Evolutionary conservation across 2,797 vertebrate species (phyloP), one percentile per base, ranked within the genome.

Genomic region (Chelon auratus): DNA sequence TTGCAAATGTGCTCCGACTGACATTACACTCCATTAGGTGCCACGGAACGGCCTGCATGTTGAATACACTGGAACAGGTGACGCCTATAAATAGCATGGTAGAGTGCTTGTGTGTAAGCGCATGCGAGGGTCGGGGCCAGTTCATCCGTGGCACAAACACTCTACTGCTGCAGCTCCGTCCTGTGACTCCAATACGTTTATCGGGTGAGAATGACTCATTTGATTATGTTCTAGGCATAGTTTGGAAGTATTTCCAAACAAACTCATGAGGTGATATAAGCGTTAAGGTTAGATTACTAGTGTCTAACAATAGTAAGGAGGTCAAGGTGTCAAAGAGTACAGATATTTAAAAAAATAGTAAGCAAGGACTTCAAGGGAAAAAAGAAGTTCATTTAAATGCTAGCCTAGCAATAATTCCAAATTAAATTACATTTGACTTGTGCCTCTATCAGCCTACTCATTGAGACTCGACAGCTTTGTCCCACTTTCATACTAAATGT

Each of bases 11-110:
- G 59, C n/a, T n/a, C 36, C 39, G 56, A 61, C 64, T 9, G 60
- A 62, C 69, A 43, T 78, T 71, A 55, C 72, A 40, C 63, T 71
- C 57, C 67, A 67, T 64, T 78, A 80, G 51, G n/a, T 62, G 78
- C 55, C 55, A 67, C 58, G 43, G 18, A 75, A 52, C 26, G 48
- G 70, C 52, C 66, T 63, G 75, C 73, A 50, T 75, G 68, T 52
- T 68, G 72, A 80, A 75, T 43, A 73, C 72, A 58, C 91, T 91
- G 92, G 72, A 93, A 93, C 94, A 97, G 96, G 95, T 97, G 96
- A 95, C 81, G 43, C 83, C 95, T 95, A 96, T 95, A 96, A 95
- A 96, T 97, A 96, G 93, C 89, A 73, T 4, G 14, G 89, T 86
- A 85, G 92, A 6, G 71, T 22, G 92, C 3, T 66, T 81, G 66